phyloP scores from a whole-genome alignment of 2,888 invertebrate species.

The Didymodactylos carnosus region DNA sequence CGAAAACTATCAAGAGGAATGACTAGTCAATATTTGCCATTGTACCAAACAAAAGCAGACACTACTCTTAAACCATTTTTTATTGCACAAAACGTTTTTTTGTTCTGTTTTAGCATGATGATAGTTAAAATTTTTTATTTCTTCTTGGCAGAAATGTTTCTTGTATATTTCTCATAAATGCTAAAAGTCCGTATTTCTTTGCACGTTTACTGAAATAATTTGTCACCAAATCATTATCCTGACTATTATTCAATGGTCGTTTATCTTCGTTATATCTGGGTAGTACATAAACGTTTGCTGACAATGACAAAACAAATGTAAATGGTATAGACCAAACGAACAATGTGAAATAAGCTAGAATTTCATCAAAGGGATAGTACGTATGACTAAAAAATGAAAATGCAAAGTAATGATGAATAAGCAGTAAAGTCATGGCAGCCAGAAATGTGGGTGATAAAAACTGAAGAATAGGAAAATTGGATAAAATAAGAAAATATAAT shows the following conservation, averaged over 20 bases:
- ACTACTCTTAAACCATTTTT: too few species aligned
- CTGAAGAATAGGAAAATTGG: slow-evolving; percentile 60
- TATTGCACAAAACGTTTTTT: too few species aligned
- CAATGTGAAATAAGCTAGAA: slow-evolving; percentile 66
- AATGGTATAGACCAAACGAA: slow-evolving; percentile 78
- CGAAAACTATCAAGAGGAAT: too few species aligned
- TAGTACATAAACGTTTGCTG: slow-evolving; percentile 72
- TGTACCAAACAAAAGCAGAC: too few species aligned
- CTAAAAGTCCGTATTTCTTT: slow-evolving; percentile 58
- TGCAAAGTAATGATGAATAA: slow-evolving; percentile 62
- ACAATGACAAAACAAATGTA: slow-evolving; percentile 64
- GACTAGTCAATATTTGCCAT: too few species aligned
- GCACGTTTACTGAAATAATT: slow-evolving; percentile 56
- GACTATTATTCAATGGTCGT: slow-evolving; percentile 43
- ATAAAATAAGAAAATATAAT: slow-evolving; percentile 51
- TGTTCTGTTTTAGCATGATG: too few species aligned
- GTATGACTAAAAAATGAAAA: slow-evolving; percentile 54
- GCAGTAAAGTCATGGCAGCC: slow-evolving; percentile 46
- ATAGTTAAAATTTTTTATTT: slow-evolving; percentile 47
- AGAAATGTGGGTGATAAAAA: slow-evolving; percentile 54
- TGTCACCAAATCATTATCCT: slow-evolving; percentile 64
- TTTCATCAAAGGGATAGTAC: slow-evolving; percentile 62
- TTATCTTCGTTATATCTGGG: slow-evolving; percentile 38
- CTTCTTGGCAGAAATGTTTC: slow-evolving; percentile 59
- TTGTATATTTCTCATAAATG: slow-evolving; percentile 62